Percentiles rank a stretch among this genome's conserved stretches.
These are phyloP conservation scores for Oreochromis tanganicae DNA, from an alignment of 2,113 vertebrate genomes.

Conservation along the genomic window DNA sequence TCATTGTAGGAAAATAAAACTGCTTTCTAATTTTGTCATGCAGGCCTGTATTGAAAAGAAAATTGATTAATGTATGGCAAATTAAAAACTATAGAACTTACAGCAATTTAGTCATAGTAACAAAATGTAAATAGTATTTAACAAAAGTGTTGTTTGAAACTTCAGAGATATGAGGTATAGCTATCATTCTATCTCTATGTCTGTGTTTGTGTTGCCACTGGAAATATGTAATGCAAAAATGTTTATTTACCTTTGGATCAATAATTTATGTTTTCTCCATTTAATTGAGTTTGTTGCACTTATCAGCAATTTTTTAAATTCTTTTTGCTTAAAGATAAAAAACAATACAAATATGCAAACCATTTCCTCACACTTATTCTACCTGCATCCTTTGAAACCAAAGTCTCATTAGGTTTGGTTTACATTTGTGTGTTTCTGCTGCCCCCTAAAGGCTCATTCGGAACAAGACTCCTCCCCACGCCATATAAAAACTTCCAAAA, in stretches of 20 bases:
- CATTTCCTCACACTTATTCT: not conserved
- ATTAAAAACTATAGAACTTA: not conserved
- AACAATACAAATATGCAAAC: not conserved
- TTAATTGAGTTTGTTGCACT: not conserved
- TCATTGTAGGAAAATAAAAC: not conserved
- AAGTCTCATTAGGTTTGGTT: not conserved
- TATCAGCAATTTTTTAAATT: rapidly evolving
- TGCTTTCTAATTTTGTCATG: rapidly evolving
- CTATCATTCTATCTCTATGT: rapidly evolving
- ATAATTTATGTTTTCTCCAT: rapidly evolving
- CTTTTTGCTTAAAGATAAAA: not conserved
- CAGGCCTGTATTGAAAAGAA: rapidly evolving
- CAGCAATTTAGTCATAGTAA: not conserved
- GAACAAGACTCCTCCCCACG: not conserved
- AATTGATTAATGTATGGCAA: not conserved
- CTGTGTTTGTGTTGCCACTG: not conserved
- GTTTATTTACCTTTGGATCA: not conserved
- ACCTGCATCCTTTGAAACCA: rapidly evolving
- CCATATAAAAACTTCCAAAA: not conserved
- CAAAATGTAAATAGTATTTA: not conserved
- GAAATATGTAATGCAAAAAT: not conserved
- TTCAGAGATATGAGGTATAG: rapidly evolving
- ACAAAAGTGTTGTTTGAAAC: not conserved
- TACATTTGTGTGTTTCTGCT: constrained; percentile 8
- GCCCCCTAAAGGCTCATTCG: constrained; percentile 19